phyloP scores from a whole-genome alignment of 1,140 invertebrate species.

The Cherax destructor region DNA sequence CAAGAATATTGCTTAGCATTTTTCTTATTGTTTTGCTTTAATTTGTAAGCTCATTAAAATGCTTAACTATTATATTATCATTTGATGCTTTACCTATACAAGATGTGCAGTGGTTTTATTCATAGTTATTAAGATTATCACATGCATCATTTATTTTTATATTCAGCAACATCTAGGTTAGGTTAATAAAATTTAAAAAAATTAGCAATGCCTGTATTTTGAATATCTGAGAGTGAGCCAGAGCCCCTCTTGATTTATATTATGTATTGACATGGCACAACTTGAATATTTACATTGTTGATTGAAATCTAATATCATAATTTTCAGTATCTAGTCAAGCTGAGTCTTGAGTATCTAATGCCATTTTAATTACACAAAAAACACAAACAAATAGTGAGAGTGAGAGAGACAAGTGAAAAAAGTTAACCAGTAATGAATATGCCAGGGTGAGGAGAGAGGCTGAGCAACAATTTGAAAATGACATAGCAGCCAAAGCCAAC shows the following conservation, averaged over 20 bases:
- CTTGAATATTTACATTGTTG: not conserved
- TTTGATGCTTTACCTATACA: not conserved
- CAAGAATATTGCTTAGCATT: not conserved
- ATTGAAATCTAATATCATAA: not conserved
- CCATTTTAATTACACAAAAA: not conserved
- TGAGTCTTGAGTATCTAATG: not conserved
- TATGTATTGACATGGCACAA: not conserved
- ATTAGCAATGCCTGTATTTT: not conserved
- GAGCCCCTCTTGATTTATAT: not conserved
- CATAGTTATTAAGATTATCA: not conserved
- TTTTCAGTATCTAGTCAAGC: not conserved
- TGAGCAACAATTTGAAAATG: too few species aligned
- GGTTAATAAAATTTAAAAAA: not conserved
- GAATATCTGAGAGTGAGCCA: slow-evolving; percentile 3
- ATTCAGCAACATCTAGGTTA: not conserved
- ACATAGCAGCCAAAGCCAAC: too few species aligned
- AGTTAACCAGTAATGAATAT: too few species aligned
- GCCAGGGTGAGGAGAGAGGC: too few species aligned
- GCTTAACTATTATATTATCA: not conserved
- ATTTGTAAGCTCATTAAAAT: not conserved
- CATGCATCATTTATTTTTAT: not conserved
- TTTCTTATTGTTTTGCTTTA: not conserved
- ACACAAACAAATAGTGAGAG: too few species aligned
- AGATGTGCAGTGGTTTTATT: not conserved
- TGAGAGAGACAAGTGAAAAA: too few species aligned